Evolutionary conservation across 2,888 invertebrate species (phyloP), one percentile per base, ranked within the genome.

Genomic region (Hypolimnas misippus): DNA sequence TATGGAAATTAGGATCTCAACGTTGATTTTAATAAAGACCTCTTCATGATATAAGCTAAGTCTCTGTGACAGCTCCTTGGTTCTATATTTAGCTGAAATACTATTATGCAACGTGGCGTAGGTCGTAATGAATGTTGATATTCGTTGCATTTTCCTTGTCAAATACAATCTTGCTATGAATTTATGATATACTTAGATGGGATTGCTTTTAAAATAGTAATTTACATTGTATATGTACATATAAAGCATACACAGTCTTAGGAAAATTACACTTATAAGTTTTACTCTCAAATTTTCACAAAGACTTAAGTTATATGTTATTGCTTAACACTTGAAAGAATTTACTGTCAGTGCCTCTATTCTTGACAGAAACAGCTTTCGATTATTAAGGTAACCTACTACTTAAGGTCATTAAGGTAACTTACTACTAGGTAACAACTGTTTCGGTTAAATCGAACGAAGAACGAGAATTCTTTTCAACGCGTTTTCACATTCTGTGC

Each of bases 1-100:
- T 82, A 86, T 86, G 83, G 75, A 83, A 87, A 87, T 87, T 82
- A 84, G 77, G 72, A 75, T 68, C 76, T 72, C 73, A 73, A 69
- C 65, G 66, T 75, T 73, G 76, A 76, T 79, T 83, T 81, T 85
- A 84, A 85, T 84, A 83, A 63, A 59, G 42, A 52, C 38, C 49
- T 56, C 33, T 33, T 33, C 31, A 55, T 29, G 44, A 52, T 51
- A 57, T 54, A 53, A 31, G 52, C 52, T 35, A 16, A 52, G 59
- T 53, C 51, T 25, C n/a, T n/a, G 21, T 46, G 46, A 46, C 25
- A 21, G 46, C 25, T 46, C 19, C 44, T 46, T 19, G 44, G 19
- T 19, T 46, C 19, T 46, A 46, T 21, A 25, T 46, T 46, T 46
- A 21, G 46, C 19, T 44, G 44, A 12, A 46, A 46, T n/a, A 25